Conservation (phyloP, 2,888 invertebrate genomes). For the Ommatoiulus sabulosus region DNA sequence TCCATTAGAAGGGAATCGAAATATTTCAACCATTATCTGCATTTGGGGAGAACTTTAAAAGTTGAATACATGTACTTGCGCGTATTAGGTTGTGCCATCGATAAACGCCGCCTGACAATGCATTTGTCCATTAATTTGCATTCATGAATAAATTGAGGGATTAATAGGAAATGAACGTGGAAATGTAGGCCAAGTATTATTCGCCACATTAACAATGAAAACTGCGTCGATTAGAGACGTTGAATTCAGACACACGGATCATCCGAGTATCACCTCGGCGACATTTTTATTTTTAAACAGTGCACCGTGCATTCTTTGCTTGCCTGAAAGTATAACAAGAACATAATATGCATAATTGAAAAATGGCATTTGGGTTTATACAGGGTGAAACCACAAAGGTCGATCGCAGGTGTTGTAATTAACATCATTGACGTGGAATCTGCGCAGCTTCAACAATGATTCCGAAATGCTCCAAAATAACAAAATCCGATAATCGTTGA, state of each 20-base stretch:
- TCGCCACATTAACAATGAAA: background rate
- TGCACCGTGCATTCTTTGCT: too few species aligned
- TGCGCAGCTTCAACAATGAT: too few species aligned
- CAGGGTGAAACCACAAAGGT: too few species aligned
- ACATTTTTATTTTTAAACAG: too few species aligned
- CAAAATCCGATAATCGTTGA: too few species aligned
- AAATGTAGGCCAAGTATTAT: constrained; percentile 5
- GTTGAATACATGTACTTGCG: background rate
- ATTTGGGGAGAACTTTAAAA: background rate
- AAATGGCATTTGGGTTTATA: too few species aligned
- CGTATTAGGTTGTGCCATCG: background rate
- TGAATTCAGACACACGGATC: background rate
- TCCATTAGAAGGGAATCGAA: constrained; percentile 41
- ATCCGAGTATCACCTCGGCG: too few species aligned
- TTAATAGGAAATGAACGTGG: background rate
- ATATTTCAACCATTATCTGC: background rate
- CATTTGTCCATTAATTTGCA: constrained; percentile 6
- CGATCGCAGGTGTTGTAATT: too few species aligned
- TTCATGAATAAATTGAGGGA: constrained; percentile 2
- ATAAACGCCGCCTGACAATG: constrained; percentile 6
- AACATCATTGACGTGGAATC: too few species aligned
- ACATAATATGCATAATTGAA: too few species aligned
- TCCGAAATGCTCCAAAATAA: too few species aligned
- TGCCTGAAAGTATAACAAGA: too few species aligned
- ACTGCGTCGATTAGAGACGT: background rate